Percentiles rank a stretch among this genome's conserved stretches.
Conservation (phyloP, 1,140 invertebrate species). For the Papilio machaon region DNA sequence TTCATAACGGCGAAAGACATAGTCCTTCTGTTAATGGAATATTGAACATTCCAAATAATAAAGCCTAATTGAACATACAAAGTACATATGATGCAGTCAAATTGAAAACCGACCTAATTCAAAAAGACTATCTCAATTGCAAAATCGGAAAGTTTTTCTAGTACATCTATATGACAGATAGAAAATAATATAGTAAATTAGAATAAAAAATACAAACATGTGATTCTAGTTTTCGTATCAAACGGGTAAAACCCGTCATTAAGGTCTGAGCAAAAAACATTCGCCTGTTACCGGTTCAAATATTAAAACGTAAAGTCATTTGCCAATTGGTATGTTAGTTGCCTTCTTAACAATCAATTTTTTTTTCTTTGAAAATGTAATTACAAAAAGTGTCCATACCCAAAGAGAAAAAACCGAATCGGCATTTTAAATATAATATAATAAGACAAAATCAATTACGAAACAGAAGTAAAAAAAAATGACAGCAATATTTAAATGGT, state of each 20-base stretch:
- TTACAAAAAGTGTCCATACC: neutral
- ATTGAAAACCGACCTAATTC: neutral
- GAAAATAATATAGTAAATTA: neutral
- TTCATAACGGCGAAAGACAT: too few relatives aligned
- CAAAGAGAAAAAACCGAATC: neutral
- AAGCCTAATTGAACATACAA: neutral
- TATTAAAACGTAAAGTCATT: neutral
- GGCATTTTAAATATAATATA: neutral
- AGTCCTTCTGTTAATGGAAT: too few relatives aligned
- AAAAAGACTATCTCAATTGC: neutral
- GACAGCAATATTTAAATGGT: too few relatives aligned
- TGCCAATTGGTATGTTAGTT: neutral
- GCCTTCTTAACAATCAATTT: neutral
- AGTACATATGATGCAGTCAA: neutral
- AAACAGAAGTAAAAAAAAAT: neutral
- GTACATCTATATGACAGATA: neutral
- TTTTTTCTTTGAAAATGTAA: too few relatives aligned
- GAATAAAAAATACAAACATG: neutral
- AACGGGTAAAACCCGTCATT: neutral
- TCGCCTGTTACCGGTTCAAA: neutral
- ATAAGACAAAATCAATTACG: neutral
- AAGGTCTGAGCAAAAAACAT: neutral
- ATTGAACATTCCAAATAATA: too few relatives aligned
- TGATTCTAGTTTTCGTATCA: neutral
- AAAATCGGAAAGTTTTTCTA: neutral